Conservation (phyloP, 2,113 vertebrate genomes). For the Probosciger aterrimus region DNA sequence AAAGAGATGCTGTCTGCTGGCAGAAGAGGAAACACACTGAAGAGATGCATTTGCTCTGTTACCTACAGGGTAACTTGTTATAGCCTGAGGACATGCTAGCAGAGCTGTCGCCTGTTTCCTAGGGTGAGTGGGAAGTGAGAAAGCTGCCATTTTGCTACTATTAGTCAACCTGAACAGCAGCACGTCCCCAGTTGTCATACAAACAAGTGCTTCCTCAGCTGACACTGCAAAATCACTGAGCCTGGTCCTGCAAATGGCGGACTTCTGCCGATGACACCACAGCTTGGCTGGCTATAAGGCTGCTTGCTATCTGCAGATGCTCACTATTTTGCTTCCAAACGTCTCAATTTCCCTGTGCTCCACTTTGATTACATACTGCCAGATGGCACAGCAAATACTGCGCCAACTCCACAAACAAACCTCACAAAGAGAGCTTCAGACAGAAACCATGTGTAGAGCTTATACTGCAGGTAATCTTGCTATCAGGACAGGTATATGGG, state of each 20-base stretch:
- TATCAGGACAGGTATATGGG: neutral
- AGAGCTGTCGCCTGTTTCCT: neutral
- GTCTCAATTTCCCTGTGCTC: neutral
- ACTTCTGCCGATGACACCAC: neutral
- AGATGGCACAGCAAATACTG: neutral
- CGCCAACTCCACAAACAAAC: neutral
- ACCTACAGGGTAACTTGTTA: neutral
- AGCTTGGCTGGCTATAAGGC: neutral
- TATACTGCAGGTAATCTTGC: neutral
- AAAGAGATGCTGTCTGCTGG: neutral
- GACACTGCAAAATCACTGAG: neutral
- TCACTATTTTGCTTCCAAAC: neutral
- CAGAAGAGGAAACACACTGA: neutral
- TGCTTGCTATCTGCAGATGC: neutral
- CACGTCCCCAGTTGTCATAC: fast-evolving
- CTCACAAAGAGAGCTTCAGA: neutral
- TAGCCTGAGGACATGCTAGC: fast-evolving
- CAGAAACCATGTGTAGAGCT: neutral
- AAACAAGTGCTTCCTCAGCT: neutral
- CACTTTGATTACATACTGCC: neutral
- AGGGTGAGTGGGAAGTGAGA: neutral
- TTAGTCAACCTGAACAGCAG: neutral
- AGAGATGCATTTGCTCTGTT: neutral
- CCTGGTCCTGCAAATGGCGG: neutral
- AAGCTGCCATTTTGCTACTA: neutral